These are phyloP conservation scores for Trachemys scripta DNA, from an alignment of 2,113 vertebrate species.

Conservation along the genomic window DNA sequence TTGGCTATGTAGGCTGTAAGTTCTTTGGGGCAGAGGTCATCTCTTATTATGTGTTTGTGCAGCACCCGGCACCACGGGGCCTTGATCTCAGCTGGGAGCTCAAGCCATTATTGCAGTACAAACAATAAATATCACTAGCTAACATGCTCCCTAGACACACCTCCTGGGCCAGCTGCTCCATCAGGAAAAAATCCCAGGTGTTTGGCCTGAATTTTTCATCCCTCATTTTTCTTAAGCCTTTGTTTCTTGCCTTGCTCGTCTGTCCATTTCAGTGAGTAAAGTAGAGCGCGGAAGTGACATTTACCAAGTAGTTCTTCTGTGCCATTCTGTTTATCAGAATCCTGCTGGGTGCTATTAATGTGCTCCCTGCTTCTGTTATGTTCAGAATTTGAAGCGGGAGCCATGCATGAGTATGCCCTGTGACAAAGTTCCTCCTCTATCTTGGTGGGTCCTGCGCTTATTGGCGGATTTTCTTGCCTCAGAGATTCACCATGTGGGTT, in stretches of 20 bases:
- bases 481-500: too few species aligned
- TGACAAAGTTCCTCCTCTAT: too few species aligned
- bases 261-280: neutral
- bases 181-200: neutral
- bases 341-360: neutral
- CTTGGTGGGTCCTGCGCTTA: too few species aligned
- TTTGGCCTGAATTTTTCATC: neutral
- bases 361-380: neutral
- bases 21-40: neutral
- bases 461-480: too few species aligned
- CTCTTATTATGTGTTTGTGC: rapidly evolving
- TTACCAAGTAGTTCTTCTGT: neutral
- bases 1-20: neutral
- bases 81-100: neutral
- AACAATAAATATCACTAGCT: neutral
- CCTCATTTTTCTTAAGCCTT: neutral
- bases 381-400: neutral
- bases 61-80: neutral
- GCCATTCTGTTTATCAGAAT: neutral
- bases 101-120: neutral
- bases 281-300: neutral
- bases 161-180: neutral
- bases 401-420: neutral
- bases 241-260: neutral
- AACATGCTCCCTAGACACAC: neutral